Base-by-base conservation (phyloP, 2,888 invertebrate species). In the Athetis lepigone region DNA sequence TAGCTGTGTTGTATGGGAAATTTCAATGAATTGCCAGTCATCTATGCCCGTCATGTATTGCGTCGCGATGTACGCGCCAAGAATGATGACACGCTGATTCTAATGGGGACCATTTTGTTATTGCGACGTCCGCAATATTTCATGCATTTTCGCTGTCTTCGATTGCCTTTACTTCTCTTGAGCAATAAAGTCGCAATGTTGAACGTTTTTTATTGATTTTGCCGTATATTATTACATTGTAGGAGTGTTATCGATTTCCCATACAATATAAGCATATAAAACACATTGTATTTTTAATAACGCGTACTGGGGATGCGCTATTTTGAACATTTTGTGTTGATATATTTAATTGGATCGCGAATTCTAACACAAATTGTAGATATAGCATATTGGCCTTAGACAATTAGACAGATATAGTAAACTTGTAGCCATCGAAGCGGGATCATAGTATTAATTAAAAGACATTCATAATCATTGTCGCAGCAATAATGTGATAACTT, bases 341-440 rank as follows among this genome's bases (percentile, higher is more conserved):
- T 68, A 81, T 76, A 59, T 67, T 67, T 62, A 71, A 56, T 72
- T 77, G 71, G 66, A 74, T 82, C 77, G 82, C 75, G 61, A 82
- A 78, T 83, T 88, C 86, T 86, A 88, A 92, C 93, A 93, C 93
- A 91, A 90, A 90, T 92, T 92, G 90, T 92, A 93, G 92, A 93
- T 93, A 92, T 91, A 92, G 93, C 93, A 84, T 85, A 85, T 88
- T 88, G 90, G 93, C 93, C 93, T 93, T 94, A 94, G 94, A 87
- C 51, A 71, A 81, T 88, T 92, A 92, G 91, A 88, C 88, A 88
- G 85, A 87, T 87, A 88, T 91, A 88, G 85, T 79, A 75, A 91
- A 89, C 85, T 88, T 85, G 77, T 88, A 88, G 85, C 88, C 88
- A 90, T 88, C 85, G 84, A 84, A 87, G 85, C 88, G 92, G 90